phyloP scores from a whole-genome alignment of 1,140 invertebrate genomes.

The Dinothrombium tinctorium region DNA sequence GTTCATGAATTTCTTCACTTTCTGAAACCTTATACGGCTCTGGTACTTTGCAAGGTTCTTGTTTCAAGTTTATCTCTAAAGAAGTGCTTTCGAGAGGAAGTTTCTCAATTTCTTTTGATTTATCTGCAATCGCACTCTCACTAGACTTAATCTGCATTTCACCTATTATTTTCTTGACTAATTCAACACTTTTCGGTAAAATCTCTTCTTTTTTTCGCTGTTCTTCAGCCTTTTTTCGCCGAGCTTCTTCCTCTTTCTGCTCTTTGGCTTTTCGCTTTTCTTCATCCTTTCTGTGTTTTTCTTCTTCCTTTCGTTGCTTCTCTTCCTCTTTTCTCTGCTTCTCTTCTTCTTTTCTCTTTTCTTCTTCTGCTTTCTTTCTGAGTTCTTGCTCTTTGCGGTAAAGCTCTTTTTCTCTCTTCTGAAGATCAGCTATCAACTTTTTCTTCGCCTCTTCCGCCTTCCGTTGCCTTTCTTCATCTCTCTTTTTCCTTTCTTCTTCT shows the following conservation, averaged over 20 bases:
- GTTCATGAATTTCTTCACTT: too few species aligned
- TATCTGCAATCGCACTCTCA: too few species aligned
- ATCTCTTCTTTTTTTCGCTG: neutral
- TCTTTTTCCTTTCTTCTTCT: neutral
- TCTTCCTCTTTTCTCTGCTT: neutral
- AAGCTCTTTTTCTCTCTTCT: too few species aligned
- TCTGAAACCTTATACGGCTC: too few species aligned
- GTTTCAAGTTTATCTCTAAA: too few species aligned
- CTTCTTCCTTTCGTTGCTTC: neutral
- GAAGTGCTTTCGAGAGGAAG: too few species aligned
- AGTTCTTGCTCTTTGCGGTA: neutral
- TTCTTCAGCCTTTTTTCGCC: neutral
- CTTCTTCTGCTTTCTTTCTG: neutral
- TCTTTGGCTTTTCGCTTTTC: neutral
- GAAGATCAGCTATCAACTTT: too few species aligned
- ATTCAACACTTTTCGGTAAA: neutral
- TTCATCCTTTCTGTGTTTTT: neutral
- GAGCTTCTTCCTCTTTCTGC: neutral
- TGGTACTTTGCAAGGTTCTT: too few species aligned
- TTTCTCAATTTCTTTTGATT: too few species aligned
- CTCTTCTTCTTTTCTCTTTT: neutral
- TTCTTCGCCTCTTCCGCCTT: neutral
- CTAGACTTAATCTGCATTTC: too few species aligned
- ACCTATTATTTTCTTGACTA: neutral
- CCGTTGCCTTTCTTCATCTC: neutral